These are phyloP conservation scores for Ptilorrhoa leucosticta DNA, from an alignment of 2,113 vertebrate genomes.

Conservation along the genomic window DNA sequence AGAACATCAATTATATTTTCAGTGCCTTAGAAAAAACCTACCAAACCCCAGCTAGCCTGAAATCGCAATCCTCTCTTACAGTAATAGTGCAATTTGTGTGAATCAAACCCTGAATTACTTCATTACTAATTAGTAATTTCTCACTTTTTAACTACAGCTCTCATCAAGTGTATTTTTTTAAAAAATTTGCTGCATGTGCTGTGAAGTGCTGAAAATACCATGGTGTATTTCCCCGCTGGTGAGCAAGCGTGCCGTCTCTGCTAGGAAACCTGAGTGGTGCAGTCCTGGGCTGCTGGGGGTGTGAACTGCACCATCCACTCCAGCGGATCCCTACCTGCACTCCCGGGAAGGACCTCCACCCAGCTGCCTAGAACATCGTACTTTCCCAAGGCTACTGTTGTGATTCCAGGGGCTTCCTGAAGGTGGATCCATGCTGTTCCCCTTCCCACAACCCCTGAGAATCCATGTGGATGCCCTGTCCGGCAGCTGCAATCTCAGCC, in stretches of 20 bases:
- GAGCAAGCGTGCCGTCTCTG: background rate
- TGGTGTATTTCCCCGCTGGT: background rate
- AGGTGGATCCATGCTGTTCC: rapidly evolving
- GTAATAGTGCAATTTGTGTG: constrained; percentile 62
- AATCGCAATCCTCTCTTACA: constrained; percentile 47
- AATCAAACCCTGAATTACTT: constrained; percentile 68
- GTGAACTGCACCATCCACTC: rapidly evolving
- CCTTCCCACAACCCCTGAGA: background rate
- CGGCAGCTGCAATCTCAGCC: background rate
- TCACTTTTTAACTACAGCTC: constrained; percentile 51
- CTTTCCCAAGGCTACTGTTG: background rate
- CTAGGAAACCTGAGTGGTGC: background rate
- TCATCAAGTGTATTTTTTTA: constrained; percentile 19
- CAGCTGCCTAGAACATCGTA: rapidly evolving
- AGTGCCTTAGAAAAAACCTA: background rate
- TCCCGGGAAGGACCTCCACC: background rate
- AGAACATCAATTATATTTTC: constrained; percentile 56
- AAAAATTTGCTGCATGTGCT: background rate
- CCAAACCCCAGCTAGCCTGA: constrained; percentile 25
- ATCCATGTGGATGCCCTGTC: background rate
- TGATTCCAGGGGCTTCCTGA: background rate
- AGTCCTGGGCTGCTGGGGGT: background rate
- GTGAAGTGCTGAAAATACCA: constrained; percentile 2
- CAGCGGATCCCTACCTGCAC: rapidly evolving
- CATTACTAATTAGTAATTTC: constrained; percentile 70